Percentiles rank a stretch among this genome's conserved stretches.
Evolutionary conservation across 2,888 invertebrate species (phyloP).

Genomic region (Dolomedes plantarius): DNA sequence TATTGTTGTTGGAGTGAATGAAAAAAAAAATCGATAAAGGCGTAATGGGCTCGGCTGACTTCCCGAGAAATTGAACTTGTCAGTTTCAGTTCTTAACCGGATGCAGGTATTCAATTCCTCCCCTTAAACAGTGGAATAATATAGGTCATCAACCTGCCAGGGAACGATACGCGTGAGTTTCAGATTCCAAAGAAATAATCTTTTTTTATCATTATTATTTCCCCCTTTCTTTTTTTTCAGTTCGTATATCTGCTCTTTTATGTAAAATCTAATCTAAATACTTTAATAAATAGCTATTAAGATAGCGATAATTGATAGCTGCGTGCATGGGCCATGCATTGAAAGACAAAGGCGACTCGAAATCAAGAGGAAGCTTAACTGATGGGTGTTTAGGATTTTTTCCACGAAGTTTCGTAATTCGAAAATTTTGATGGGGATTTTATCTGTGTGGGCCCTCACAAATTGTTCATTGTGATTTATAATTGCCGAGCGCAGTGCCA

Average conservation of each 20-base stretch:
- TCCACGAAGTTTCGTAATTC: too few species aligned
- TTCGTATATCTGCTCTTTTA: slow-evolving; percentile 4
- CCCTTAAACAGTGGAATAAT: neutral
- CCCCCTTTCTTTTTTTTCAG: neutral
- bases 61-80: slow-evolving; percentile 2
- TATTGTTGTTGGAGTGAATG: neutral
- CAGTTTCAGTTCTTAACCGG: slow-evolving; percentile 5
- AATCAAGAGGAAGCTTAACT: too few species aligned
- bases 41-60: neutral
- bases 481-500: too few species aligned
- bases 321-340: neutral
- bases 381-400: too few species aligned
- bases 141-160: slow-evolving; percentile 1
- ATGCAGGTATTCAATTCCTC: neutral
- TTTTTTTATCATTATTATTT: neutral
- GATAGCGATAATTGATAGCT: slow-evolving; percentile 8
- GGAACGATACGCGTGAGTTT: neutral
- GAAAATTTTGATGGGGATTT: too few species aligned
- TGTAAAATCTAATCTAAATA: neutral
- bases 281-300: neutral
- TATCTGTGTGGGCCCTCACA: too few species aligned
- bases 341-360: neutral
- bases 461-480: too few species aligned
- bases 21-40: neutral
- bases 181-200: neutral